These are phyloP conservation scores for Macheiramphus alcinus DNA, from an alignment of 2,113 vertebrate genomes.

Conservation along the genomic window DNA sequence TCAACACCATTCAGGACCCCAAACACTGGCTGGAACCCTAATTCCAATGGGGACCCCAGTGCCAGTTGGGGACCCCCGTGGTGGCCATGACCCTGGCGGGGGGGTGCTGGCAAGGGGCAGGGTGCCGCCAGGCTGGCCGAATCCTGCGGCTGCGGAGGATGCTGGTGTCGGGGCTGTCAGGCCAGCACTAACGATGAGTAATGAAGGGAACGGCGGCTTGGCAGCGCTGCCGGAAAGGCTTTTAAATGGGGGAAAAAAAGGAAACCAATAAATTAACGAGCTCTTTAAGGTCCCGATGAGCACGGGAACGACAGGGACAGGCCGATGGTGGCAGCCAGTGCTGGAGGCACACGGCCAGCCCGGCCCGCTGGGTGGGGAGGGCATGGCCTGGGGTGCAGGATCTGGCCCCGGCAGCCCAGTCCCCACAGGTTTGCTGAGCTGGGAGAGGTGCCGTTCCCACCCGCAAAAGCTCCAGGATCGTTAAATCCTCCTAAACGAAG, in stretches of 20 bases:
- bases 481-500: background rate
- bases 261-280: background rate
- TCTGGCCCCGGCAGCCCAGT: accelerated
- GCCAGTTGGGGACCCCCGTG: accelerated
- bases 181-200: background rate
- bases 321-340: accelerated
- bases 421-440: accelerated
- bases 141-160: background rate
- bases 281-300: background rate
- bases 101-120: background rate
- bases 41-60: accelerated
- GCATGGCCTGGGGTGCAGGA: background rate
- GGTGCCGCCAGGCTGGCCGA: accelerated
- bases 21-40: background rate
- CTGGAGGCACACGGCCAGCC: background rate
- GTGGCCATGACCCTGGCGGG: accelerated
- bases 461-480: accelerated
- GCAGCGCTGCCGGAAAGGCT: background rate
- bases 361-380: accelerated
- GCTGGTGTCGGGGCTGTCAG: background rate
- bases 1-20: accelerated
- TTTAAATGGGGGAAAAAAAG: background rate
- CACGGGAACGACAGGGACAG: background rate
- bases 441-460: background rate
- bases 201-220: background rate